Percentiles rank a stretch among this genome's conserved stretches.
Conservation (phyloP, 2,113 vertebrate species). For the Aythya baeri region DNA sequence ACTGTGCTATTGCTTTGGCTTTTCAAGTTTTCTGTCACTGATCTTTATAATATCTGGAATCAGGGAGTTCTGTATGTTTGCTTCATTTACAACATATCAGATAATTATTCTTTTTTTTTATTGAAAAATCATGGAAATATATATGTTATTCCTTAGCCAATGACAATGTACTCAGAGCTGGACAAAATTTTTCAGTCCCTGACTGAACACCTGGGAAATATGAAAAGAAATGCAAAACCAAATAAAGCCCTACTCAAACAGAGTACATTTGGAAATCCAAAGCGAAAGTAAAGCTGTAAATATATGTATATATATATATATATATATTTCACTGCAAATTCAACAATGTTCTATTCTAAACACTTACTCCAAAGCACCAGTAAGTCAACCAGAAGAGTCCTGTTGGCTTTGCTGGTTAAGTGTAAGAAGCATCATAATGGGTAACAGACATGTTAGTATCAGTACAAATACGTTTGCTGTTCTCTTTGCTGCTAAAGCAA, state of each 20-base stretch:
- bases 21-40: background rate
- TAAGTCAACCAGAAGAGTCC: background rate
- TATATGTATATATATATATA: background rate
- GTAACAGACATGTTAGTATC: background rate
- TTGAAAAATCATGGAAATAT: background rate
- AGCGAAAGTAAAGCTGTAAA: background rate
- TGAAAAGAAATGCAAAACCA: background rate
- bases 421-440: background rate
- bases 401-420: background rate
- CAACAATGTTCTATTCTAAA: background rate
- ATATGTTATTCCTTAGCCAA: background rate
- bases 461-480: background rate
- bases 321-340: background rate
- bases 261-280: background rate
- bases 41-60: background rate
- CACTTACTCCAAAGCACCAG: background rate
- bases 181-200: background rate
- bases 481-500: background rate
- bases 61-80: background rate
- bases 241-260: background rate
- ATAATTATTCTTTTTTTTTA: background rate
- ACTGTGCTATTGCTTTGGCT: background rate
- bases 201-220: background rate
- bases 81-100: background rate
- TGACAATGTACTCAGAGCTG: background rate